Conservation (phyloP, 2,797 vertebrate species). For the Gallirallus australis region DNA sequence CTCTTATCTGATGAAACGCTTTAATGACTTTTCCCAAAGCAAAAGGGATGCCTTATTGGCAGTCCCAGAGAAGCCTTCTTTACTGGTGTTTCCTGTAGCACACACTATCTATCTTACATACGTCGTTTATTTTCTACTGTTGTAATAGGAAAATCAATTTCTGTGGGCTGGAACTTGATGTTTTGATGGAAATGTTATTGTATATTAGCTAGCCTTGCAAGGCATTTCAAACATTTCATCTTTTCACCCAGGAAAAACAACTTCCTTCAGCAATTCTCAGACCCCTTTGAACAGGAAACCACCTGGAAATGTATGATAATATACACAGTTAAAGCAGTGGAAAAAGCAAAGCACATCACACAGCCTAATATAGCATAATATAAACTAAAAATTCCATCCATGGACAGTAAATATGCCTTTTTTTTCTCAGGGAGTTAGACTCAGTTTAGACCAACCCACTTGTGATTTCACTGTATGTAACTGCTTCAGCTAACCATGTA, state of each 20-base stretch:
- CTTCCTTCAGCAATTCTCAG: neutral
- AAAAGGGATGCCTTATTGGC: neutral
- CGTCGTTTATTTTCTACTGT: neutral
- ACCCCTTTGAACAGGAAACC: neutral
- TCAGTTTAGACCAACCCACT: neutral
- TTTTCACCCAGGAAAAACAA: conserved; percentile 22
- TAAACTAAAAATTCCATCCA: neutral
- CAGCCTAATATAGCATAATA: neutral
- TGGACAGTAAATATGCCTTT: neutral
- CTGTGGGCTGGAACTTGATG: neutral
- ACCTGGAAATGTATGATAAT: neutral
- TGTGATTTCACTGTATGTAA: neutral
- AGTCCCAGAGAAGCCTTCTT: neutral
- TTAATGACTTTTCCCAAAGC: neutral
- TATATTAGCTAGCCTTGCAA: neutral
- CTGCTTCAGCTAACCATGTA: neutral
- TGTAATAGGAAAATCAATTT: neutral
- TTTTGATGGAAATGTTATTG: neutral
- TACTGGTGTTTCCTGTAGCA: neutral
- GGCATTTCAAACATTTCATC: neutral
- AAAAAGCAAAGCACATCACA: neutral
- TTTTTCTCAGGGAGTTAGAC: neutral
- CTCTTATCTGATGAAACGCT: neutral
- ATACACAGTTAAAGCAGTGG: neutral
- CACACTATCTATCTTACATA: neutral